Percentiles rank a stretch among this genome's conserved stretches.
Conservation (phyloP, 2,797 vertebrate genomes). For the Ataeniobius toweri region DNA sequence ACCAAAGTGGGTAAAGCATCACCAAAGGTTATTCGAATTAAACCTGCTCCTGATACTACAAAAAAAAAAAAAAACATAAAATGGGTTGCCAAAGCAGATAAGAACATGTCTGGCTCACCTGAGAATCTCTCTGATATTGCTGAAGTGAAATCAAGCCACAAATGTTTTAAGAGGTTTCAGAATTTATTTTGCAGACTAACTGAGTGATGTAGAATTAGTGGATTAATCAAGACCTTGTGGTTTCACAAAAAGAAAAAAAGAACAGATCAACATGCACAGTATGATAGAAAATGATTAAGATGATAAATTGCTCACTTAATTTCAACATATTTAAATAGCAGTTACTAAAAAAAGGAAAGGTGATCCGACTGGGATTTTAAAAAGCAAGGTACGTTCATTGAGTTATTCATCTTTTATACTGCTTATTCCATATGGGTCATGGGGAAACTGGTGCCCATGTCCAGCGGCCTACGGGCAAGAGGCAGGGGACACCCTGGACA, state of each 20-base stretch:
- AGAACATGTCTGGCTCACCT: neutral
- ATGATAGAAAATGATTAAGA: too few species aligned
- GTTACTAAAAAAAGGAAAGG: too few species aligned
- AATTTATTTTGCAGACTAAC: neutral
- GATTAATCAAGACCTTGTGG: neutral
- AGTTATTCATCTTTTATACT: too few species aligned
- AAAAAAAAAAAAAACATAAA: neutral
- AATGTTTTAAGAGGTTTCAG: neutral
- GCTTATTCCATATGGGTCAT: too few species aligned
- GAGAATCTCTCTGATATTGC: neutral
- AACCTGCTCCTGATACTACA: neutral
- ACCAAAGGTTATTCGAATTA: neutral
- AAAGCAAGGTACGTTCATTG: too few species aligned
- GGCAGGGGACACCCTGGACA: too few species aligned
- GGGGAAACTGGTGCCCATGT: too few species aligned
- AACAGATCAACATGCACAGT: too few species aligned
- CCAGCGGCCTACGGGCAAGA: too few species aligned
- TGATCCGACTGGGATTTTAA: too few species aligned
- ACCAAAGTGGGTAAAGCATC: neutral
- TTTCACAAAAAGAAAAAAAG: neutral
- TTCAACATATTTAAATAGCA: too few species aligned
- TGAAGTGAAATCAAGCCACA: neutral
- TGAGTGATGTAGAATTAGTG: neutral
- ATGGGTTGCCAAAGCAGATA: neutral
- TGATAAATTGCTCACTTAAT: too few species aligned